phyloP scores from a whole-genome alignment of 2,113 vertebrate genomes.

The Philantomba maxwellii region DNA sequence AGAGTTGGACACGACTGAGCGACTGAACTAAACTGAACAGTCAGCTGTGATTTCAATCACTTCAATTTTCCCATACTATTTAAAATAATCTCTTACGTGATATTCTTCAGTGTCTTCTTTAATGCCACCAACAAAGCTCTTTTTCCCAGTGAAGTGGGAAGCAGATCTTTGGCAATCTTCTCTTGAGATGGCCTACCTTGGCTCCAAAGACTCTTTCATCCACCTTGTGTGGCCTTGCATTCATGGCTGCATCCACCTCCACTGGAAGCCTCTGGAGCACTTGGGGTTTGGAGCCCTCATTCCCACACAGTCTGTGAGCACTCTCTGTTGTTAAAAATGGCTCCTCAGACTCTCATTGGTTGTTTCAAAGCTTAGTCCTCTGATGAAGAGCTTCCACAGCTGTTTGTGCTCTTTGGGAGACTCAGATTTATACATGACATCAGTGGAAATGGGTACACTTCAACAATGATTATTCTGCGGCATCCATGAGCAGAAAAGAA shows the following conservation, averaged over 20 bases:
- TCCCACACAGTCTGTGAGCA: neutral
- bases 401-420: neutral
- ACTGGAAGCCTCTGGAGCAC: neutral
- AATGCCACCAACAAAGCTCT: neutral
- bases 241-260: neutral
- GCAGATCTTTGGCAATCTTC: neutral
- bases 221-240: neutral
- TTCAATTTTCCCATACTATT: neutral
- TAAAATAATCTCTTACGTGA: neutral
- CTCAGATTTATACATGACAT: neutral
- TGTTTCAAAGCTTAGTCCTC: neutral
- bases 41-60: neutral
- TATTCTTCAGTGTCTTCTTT: neutral
- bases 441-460: neutral
- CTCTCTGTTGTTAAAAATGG: neutral
- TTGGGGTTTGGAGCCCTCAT: neutral
- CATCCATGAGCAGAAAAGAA: neutral
- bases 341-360: neutral
- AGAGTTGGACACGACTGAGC: too few species aligned
- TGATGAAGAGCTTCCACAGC: neutral
- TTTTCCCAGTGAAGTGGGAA: neutral
- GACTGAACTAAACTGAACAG: too few species aligned
- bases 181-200: neutral
- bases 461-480: accelerated
- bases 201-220: neutral